Base-by-base conservation (phyloP, 1,140 invertebrate species). In the Goniozus legneri region DNA sequence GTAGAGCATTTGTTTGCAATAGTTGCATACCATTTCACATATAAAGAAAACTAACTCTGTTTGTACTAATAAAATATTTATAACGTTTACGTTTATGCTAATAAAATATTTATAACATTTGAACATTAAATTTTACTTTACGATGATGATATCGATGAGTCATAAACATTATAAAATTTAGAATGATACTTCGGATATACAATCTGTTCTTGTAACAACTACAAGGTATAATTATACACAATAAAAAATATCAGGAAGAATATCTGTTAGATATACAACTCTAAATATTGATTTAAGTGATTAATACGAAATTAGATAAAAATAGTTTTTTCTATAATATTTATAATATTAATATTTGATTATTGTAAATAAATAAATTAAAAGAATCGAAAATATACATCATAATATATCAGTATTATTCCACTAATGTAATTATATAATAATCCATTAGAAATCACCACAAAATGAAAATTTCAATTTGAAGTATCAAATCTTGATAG, bases 221-320 rank as follows among this genome's bases (percentile, higher is more conserved):
- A 27, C 24, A 27, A 27, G 4, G 24, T 27, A 27, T n/a, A n/a
- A n/a, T 27, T 27, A 27, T 27, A 10, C 24, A 10, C 24, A 6
- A 27, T 6, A 6, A 27, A 27, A 27, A 27, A 27, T n/a, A n/a
- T n/a, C 24, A 27, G 24, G 24, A 27, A 27, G 24, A 27, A 27
- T 27, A n/a, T n/a, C n/a, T n/a, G n/a, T n/a, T n/a, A n/a, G n/a
- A n/a, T n/a, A n/a, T n/a, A n/a, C n/a, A n/a, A n/a, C 8, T 13
- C 6, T 3, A 2, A 15, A 12, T 35, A 35, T 35, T 33, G 3
- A 35, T 18, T 14, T 3, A 35, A 35, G 4, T 15, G 18, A 19
- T 13, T 35, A 49, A 43, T 48, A 42, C 36, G 34, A 41, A 42
- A 48, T 48, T 42, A 41, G 30, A 19, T 35, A 41, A 36, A 36